phyloP scores from a whole-genome alignment of 2,113 vertebrate species.

The Leucosticte australis region DNA sequence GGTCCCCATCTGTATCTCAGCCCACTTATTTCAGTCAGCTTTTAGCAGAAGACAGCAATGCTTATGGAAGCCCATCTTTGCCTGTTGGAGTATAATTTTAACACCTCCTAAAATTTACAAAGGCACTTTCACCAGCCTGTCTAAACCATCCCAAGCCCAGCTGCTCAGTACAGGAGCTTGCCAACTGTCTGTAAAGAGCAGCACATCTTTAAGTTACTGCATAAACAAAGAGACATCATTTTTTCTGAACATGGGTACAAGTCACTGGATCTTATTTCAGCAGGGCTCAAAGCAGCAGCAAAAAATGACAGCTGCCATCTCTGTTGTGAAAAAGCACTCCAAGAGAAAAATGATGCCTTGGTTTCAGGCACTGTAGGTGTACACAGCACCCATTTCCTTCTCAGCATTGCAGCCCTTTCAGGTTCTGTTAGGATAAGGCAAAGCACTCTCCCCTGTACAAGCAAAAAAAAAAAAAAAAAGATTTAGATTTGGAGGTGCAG shows the following conservation, averaged over 20 bases:
- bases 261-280: background rate
- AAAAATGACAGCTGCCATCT: background rate
- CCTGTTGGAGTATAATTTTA: background rate
- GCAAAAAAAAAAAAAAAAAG: background rate
- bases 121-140: background rate
- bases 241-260: background rate
- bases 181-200: background rate
- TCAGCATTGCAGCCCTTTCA: background rate
- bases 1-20: background rate
- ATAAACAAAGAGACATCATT: background rate
- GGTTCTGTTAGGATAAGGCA: background rate
- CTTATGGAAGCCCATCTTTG: background rate
- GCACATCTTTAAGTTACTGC: background rate
- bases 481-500: background rate
- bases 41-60: background rate
- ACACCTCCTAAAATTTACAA: background rate
- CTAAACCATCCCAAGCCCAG: background rate
- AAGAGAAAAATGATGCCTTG: background rate
- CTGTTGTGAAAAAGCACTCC: background rate
- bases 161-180: background rate
- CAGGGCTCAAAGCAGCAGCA: background rate
- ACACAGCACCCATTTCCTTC: rapidly evolving
- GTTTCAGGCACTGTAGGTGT: background rate
- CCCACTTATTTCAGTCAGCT: background rate
- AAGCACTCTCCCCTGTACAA: background rate